Evolutionary conservation across 2,888 invertebrate genomes (phyloP), one percentile per base, ranked within the genome.

Genomic region (Oligia strigilis): DNA sequence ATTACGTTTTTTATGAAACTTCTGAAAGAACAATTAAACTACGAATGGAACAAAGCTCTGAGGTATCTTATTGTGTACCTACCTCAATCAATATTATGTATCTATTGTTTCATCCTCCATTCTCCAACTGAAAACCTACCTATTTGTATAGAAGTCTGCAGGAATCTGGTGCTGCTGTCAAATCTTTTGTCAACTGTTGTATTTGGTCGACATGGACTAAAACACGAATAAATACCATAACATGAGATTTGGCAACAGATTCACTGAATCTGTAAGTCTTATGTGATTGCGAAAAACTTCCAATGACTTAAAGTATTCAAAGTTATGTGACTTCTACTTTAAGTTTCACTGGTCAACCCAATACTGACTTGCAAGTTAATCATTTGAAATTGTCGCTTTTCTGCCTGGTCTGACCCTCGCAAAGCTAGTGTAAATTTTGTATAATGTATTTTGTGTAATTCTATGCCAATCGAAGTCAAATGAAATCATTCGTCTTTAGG

Each of bases 401-500:
- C 43, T 52, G 13, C 6, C 67, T 40, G 19, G 13, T 43, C 17
- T 17, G 19, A 17, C 6, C 13, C 23, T 17, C 49, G n/a, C 4
- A 52, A 29, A 36, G 23, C 29, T 65, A 11, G 5, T 46, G 2
- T 36, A 40, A 11, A 17, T 66, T 55, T 23, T 19, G 4, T 14
- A 9, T 13, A 19, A 6, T 43, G 19, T 62, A 4, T 29, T 40
- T 62, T 79, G 29, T 58, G 9, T 58, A 52, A 29, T 23, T 17
- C n/a, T 43, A 36, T 29, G 17, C 17, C 17, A 29, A 69, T 75
- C 40, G 64, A 70, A 19, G 19, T 19, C 2, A 81, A 78, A 65
- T 40, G 70, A 40, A 49, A 58, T 49, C 17, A 49, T 58, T 58
- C 64, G 5, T 60, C 29, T 72, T 58, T 49, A 58, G 58, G 62